Percentiles rank a stretch among this genome's conserved stretches.
Evolutionary conservation across 2,888 invertebrate species (phyloP).

Genomic region (Macrosoma leucophasiata): DNA sequence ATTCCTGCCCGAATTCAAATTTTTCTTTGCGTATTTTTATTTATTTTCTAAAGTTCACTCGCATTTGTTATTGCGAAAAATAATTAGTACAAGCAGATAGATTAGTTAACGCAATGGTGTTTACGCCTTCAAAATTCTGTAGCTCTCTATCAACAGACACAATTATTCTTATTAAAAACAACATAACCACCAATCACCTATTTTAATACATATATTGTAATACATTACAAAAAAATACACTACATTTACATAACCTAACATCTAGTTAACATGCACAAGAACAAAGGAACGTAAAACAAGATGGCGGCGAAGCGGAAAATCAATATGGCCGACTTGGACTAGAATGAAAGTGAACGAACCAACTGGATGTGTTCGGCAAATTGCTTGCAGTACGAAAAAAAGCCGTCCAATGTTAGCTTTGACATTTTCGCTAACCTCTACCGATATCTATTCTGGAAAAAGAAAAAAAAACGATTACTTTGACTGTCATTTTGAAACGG

Average conservation of each 20-base stretch:
- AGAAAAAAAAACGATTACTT: constrained; percentile 52
- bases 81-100: too few relatives aligned
- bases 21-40: too few relatives aligned
- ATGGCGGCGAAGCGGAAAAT: constrained; percentile 35
- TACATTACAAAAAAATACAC: constrained; percentile 2
- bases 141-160: too few relatives aligned
- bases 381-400: constrained; percentile 76
- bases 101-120: too few relatives aligned
- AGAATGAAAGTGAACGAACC: constrained; percentile 64
- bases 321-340: constrained; percentile 49
- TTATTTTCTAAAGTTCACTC: too few relatives aligned
- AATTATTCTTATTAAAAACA: too few relatives aligned
- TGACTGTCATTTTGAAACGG: constrained; percentile 23
- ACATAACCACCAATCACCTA: too few relatives aligned
- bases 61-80: too few relatives aligned
- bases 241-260: constrained; percentile 13
- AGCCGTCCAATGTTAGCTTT: constrained; percentile 71
- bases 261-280: constrained; percentile 26
- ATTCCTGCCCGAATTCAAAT: too few relatives aligned
- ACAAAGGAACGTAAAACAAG: constrained; percentile 31
- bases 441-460: constrained; percentile 57
- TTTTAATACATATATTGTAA: too few relatives aligned
- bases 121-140: too few relatives aligned
- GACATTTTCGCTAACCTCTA: constrained; percentile 62
- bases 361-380: constrained; percentile 74